Evolutionary conservation across 2,888 invertebrate genomes (phyloP).

Genomic region (Hybos culiciformis): DNA sequence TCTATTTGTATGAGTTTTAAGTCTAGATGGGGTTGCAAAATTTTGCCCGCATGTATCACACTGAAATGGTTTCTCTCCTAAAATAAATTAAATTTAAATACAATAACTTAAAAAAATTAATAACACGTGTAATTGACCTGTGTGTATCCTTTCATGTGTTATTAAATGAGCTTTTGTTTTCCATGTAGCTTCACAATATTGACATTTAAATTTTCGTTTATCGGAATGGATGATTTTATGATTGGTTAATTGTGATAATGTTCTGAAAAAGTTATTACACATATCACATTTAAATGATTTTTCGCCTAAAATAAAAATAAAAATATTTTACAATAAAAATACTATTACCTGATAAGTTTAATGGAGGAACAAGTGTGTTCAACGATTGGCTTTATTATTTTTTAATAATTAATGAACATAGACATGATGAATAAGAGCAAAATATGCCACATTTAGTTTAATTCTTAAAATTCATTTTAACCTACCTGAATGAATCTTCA

Average conservation of each 20-base stretch:
- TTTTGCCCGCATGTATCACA: background rate
- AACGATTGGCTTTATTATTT: too few relatives aligned
- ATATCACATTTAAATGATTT: background rate
- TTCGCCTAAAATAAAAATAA: background rate
- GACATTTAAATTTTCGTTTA: background rate
- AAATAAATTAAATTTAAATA: background rate
- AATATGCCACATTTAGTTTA: too few relatives aligned
- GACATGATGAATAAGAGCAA: too few relatives aligned
- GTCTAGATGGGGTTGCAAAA: background rate
- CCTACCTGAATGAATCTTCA: background rate
- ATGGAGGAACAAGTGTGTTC: too few relatives aligned
- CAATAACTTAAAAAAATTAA: background rate
- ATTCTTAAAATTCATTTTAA: too few relatives aligned
- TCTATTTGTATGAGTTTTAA: background rate
- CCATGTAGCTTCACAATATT: background rate
- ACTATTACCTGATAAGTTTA: too few relatives aligned
- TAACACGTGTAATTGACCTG: background rate
- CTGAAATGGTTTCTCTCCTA: constrained; percentile 1
- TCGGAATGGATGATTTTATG: background rate
- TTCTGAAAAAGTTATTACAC: background rate
- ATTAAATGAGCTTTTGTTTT: background rate
- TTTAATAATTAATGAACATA: too few relatives aligned
- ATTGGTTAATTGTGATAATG: background rate
- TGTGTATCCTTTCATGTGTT: background rate
- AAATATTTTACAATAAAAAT: background rate